Conservation (phyloP, 2,797 vertebrate species). For the Molossus molossus region DNA sequence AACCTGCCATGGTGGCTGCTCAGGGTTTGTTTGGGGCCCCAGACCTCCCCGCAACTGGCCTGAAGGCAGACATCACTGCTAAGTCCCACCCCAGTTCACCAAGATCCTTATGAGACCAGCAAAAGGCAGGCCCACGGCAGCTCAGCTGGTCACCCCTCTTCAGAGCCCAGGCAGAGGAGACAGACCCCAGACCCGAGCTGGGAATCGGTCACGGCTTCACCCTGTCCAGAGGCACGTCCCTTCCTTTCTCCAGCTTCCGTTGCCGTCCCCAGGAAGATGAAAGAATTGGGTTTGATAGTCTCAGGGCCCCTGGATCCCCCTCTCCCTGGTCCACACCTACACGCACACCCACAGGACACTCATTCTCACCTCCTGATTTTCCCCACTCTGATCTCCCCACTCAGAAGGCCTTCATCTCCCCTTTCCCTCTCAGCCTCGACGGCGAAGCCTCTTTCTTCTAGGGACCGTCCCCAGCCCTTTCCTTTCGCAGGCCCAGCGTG, state of each 20-base stretch:
- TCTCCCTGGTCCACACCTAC: not conserved
- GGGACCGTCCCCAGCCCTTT: not conserved
- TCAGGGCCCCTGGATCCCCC: not conserved
- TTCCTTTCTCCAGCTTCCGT: constrained; percentile 7
- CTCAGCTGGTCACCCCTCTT: not conserved
- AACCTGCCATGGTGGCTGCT: not conserved
- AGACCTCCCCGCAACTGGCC: not conserved
- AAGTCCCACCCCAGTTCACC: not conserved
- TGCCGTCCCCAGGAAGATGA: not conserved
- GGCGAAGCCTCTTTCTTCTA: not conserved
- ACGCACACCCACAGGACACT: not conserved
- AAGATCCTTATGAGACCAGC: not conserved
- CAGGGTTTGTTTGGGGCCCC: not conserved
- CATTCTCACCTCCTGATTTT: not conserved
- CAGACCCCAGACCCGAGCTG: not conserved
- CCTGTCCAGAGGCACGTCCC: not conserved
- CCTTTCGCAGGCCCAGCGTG: not conserved
- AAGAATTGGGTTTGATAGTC: not conserved
- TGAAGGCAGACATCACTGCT: not conserved
- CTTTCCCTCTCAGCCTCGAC: not conserved
- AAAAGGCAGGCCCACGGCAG: not conserved
- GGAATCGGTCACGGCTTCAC: not conserved
- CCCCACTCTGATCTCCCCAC: not conserved
- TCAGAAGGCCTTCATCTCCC: not conserved
- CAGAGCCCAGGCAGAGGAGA: not conserved